phyloP scores from a whole-genome alignment of 2,888 invertebrate species.

The Girardia tigrina region DNA sequence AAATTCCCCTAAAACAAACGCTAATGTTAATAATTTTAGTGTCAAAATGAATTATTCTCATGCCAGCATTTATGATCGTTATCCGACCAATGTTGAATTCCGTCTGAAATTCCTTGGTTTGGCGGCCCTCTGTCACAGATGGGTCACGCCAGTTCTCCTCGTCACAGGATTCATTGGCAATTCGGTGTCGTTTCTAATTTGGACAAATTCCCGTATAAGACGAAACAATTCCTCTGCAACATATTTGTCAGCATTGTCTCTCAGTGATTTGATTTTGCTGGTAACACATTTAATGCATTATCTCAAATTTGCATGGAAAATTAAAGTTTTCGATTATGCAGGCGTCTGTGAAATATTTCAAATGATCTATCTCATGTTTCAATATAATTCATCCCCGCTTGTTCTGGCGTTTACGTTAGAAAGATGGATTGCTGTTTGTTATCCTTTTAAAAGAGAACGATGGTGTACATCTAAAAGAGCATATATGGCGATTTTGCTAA shows the following conservation, averaged over 20 bases:
- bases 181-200: slow-evolving; percentile 44
- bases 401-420: slow-evolving; percentile 48
- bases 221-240: slow-evolving; percentile 47
- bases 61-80: neutral
- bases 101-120: neutral
- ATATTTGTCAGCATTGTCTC: slow-evolving; percentile 45
- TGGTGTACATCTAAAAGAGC: slow-evolving; percentile 45
- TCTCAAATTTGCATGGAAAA: slow-evolving; percentile 45
- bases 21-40: too few species aligned
- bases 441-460: slow-evolving; percentile 43
- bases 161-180: slow-evolving; percentile 45
- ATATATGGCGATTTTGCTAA: slow-evolving; percentile 2
- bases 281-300: slow-evolving; percentile 45
- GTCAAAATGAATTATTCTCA: too few species aligned
- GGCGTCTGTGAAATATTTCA: slow-evolving; percentile 45
- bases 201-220: slow-evolving; percentile 44
- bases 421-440: slow-evolving; percentile 45
- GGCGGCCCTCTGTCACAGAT: slow-evolving; percentile 39
- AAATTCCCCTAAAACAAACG: too few species aligned
- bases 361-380: slow-evolving; percentile 42
- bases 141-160: slow-evolving; percentile 46
- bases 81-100: slow-evolving; percentile 10
- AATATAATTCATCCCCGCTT: slow-evolving; percentile 45
- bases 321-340: slow-evolving; percentile 41
- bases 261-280: slow-evolving; percentile 40